phyloP scores from a whole-genome alignment of 2,113 vertebrate species.

The Pelusios castaneus region DNA sequence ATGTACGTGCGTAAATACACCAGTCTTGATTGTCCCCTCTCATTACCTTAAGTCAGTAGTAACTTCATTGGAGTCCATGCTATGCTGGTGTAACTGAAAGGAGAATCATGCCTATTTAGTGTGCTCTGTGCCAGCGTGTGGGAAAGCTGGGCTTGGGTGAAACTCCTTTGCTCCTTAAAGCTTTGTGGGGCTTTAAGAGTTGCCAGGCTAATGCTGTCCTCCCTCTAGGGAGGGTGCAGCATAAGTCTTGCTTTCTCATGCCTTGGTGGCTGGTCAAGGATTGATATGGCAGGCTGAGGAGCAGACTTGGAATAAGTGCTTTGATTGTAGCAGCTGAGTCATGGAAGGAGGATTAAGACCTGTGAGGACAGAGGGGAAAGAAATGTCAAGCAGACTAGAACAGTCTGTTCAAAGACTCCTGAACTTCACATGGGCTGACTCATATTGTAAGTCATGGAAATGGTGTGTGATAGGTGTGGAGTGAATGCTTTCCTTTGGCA shows the following conservation, averaged over 20 bases:
- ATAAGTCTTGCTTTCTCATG: background rate
- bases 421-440: background rate
- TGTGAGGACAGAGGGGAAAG: background rate
- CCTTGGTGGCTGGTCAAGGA: rapidly evolving
- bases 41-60: background rate
- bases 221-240: background rate
- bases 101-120: background rate
- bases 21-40: background rate
- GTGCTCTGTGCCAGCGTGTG: background rate
- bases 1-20: rapidly evolving
- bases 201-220: background rate
- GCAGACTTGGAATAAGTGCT: background rate
- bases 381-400: background rate
- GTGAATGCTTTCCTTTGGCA: background rate
- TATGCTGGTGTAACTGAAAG: background rate
- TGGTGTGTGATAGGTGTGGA: background rate
- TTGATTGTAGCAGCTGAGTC: background rate
- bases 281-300: background rate
- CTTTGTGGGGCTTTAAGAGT: background rate
- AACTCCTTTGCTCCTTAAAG: background rate
- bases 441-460: background rate
- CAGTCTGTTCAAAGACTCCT: background rate
- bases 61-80: background rate
- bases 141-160: background rate
- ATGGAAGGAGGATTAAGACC: background rate